Evolutionary conservation across 2,113 vertebrate species (phyloP).

Genomic region (Dicaeum eximium): DNA sequence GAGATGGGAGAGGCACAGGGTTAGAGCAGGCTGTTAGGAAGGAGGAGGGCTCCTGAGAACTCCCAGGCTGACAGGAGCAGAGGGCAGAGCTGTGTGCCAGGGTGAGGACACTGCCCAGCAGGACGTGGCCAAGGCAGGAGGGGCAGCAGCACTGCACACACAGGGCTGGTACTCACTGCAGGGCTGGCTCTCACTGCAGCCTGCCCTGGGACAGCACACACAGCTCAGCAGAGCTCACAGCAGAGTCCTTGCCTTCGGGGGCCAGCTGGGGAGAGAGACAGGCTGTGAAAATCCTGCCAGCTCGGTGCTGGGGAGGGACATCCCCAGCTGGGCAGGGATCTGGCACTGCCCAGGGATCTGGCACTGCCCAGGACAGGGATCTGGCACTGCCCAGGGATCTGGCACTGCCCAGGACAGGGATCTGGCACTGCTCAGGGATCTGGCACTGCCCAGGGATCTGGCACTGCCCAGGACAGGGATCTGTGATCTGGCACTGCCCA

Average conservation of each 20-base stretch:
- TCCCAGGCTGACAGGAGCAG: not conserved
- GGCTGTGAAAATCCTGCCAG: not conserved
- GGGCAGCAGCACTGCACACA: slow-evolving; percentile 1
- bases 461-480: not conserved
- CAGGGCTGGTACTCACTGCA: slow-evolving; percentile 39
- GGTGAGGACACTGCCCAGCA: not conserved
- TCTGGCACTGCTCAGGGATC: not conserved
- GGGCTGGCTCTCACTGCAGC: not conserved
- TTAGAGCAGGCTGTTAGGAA: not conserved
- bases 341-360: not conserved
- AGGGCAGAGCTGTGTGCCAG: not conserved
- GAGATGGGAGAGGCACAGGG: not conserved
- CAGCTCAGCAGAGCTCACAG: slow-evolving; percentile 52
- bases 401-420: no score
- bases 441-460: not conserved
- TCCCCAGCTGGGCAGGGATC: not conserved
- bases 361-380: not conserved
- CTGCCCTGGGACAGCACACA: not conserved
- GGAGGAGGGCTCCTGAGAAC: not conserved
- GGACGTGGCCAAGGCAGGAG: not conserved
- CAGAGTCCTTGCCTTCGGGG: slow-evolving; percentile 45
- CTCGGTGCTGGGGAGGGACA: not conserved
- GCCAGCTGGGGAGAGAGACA: slow-evolving; percentile 39
- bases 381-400: not conserved
- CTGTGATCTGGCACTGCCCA: no score